phyloP scores from a whole-genome alignment of 92 coral and sea anemone species.

The Anthopleura xanthogrammica region DNA sequence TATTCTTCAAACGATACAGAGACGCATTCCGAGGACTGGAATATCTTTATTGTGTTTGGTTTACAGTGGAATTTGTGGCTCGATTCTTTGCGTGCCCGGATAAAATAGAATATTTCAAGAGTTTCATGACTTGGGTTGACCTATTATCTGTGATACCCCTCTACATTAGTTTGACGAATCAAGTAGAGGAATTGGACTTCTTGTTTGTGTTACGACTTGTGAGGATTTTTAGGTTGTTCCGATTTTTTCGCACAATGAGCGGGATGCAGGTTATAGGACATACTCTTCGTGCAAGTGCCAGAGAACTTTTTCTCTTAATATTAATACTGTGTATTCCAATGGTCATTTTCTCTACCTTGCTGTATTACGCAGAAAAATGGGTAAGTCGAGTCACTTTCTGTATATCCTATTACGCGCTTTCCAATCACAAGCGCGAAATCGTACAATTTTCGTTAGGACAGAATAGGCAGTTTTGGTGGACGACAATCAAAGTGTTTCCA shows the following conservation, averaged over 20 bases:
- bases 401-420: too few relatives aligned
- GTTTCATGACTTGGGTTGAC: conserved; percentile 94
- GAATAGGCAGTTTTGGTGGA: too few relatives aligned
- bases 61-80: conserved; percentile 81
- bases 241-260: conserved; percentile 99
- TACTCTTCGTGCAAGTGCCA: conserved; percentile 93
- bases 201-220: conserved; percentile 91
- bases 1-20: conserved; percentile 12
- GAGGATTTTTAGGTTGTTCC: conserved; percentile 94
- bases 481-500: too few relatives aligned
- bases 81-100: conserved; percentile 75
- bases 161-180: conserved; percentile 58
- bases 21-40: conserved; percentile 59
- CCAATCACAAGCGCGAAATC: too few relatives aligned
- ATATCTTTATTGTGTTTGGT: conserved; percentile 77
- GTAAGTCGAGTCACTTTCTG: background rate
- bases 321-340: conserved; percentile 89
- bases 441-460: too few relatives aligned
- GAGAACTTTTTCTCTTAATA: conserved; percentile 82
- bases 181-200: conserved; percentile 44
- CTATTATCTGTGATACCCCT: conserved; percentile 88
- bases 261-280: conserved; percentile 99
- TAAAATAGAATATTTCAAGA: conserved; percentile 55
- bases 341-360: conserved; percentile 96
- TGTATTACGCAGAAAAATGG: conserved; percentile 86